Base-by-base conservation (phyloP, 2,113 vertebrate species). In the Megaceryle maxima region DNA sequence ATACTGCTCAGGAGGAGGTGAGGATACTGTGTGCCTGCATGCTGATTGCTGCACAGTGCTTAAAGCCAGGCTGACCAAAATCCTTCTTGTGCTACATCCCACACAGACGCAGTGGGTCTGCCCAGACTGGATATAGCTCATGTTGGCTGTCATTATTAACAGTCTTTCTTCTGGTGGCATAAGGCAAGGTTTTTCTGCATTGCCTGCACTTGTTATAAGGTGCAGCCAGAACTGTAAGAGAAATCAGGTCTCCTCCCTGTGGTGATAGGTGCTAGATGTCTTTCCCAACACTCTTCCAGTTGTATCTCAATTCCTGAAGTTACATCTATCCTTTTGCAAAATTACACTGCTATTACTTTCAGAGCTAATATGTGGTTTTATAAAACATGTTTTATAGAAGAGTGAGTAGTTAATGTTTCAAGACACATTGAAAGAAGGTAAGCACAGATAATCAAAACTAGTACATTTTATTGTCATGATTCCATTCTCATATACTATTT, bases 371-470 rank as follows among this genome's bases (percentile, higher is more conserved):
- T 31, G 9, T 68, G 43, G 13, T 79, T 89, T 79, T 44, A 48
- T 28, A 81, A 41, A 11, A 63, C 0, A 0, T 44, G 9, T 72
- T 79, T 83, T 70, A 44, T 60, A 83, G 48, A 84, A 53, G 21
- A 94, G 31, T 41, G 79, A 73, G 53, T 60, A 57, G 21, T 28
- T 56, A 70, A 55, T 28, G 16, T 84, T 94, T 89, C 44, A 89
- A 92, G 92, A 72, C 53, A 79, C n/a, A 68, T 24, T 41, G 53
- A 56, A 88, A 87, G 21, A 72, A 92, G 22, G n/a, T 43, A 88
- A 91, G 60, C 35, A 53, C 35, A 84, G 25, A 43, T 41, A 89
- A 59, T 56, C 28, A 25, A 50, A 50, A 24, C 13, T 28, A 53
- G 31, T 51, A 68, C 35, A 10, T 48, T 77, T 56, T 70, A 57